Base-by-base conservation (phyloP, 2,888 invertebrate genomes). In the Crioceris asparagi region DNA sequence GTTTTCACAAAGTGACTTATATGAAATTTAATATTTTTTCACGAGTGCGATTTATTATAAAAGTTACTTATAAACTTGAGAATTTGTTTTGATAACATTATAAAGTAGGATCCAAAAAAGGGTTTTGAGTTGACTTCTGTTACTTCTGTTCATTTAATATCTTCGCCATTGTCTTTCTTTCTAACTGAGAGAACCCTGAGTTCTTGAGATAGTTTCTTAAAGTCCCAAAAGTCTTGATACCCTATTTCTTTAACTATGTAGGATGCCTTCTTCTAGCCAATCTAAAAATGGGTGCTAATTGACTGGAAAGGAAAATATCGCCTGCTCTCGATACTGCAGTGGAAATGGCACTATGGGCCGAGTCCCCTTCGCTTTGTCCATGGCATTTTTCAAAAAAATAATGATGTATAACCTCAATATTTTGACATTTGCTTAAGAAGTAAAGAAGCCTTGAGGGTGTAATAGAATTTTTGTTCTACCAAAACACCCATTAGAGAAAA, bases 321-420 rank as follows among this genome's bases (percentile, higher is more conserved):
- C 38, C 35, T 15, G 32, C 19, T 10, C 38, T 29, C 26, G 32
- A 32, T 12, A 38, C n/a, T 15, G 41, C 41, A 12, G n/a, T 18
- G 25, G 8, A 16, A 7, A 41, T 41, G 4, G 37, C 35, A 38
- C 37, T 38, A 17, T 40, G 40, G 10, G 18, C 29, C 3, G 41
- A 37, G 29, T 41, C 35, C 5, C 38, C 36, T 29, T 36, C 38
- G 29, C 26, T 39, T 19, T 39, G 39, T 14, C 39, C 39, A 35
- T 35, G 39, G 26, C 17, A 17, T 15, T 19, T 8, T 16, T 33
- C 32, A 37, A 37, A 37, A 23, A 32, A 37, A 17, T 10, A 8
- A 8, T 32, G 27, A n/a, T 17, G 25, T 17, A 37, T 27, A 5
- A 17, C 23, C 6, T 12, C 12, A 4, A 27, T 12, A 27, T 11